A percentile compares a stretch with the other conserved stretches of the same genome.
phyloP scores from a whole-genome alignment of 2,797 vertebrate species.

The Tamandua tetradactyla region DNA sequence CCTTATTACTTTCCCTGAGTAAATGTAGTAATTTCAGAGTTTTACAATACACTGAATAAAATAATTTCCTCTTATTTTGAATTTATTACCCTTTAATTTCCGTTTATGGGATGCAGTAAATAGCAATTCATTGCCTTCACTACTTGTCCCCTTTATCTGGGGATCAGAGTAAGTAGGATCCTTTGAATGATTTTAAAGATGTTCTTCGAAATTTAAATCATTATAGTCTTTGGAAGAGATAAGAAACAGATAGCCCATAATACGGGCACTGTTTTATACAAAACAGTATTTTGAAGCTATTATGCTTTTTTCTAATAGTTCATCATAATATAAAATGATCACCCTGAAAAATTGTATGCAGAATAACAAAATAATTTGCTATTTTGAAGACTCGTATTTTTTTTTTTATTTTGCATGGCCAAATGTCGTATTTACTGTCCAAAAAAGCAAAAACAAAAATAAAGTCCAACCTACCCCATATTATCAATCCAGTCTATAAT shows the following conservation, averaged over 20 bases:
- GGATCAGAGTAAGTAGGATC: background rate
- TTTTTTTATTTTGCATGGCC: no score
- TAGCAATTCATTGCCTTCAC: background rate
- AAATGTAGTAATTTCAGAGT: conserved; percentile 13
- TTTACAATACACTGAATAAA: background rate
- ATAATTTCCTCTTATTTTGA: conserved; percentile 38
- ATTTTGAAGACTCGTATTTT: background rate
- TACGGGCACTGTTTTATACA: background rate
- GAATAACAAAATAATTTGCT: conserved; percentile 9
- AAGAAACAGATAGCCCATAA: background rate
- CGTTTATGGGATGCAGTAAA: background rate
- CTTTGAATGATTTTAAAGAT: background rate
- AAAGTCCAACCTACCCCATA: background rate
- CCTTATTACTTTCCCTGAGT: background rate
- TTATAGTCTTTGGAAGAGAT: background rate
- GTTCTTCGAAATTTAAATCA: conserved; percentile 45
- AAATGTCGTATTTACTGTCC: background rate
- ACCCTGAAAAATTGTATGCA: background rate
- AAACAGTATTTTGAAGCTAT: background rate
- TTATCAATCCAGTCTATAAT: background rate
- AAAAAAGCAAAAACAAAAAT: background rate
- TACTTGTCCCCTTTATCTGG: no score
- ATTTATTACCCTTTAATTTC: conserved; percentile 20
- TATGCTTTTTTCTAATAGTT: background rate
- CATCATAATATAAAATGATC: background rate